Percentiles rank a stretch among this genome's conserved stretches.
Conservation (phyloP, 2,113 vertebrate genomes). For the Paracanthobrama guichenoti region DNA sequence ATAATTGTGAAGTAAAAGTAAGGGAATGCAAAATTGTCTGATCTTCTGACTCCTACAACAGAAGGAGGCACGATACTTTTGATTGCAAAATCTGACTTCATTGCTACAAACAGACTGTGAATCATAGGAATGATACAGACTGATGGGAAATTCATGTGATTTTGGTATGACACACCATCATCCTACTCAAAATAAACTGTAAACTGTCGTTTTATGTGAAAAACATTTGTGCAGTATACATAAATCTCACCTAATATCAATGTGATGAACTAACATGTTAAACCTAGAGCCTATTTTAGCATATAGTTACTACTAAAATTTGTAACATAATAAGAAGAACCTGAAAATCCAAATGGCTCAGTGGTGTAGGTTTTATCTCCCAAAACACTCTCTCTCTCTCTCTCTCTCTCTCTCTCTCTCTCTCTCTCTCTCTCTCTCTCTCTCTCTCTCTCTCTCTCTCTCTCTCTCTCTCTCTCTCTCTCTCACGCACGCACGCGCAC, state of each 20-base stretch:
- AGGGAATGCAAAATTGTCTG: conserved; percentile 52
- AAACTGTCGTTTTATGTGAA: background rate
- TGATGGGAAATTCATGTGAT: conserved; percentile 17
- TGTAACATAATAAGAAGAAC: background rate
- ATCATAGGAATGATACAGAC: conserved; percentile 8
- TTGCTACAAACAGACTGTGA: conserved; percentile 1
- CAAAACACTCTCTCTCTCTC: background rate
- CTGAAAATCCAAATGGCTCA: background rate
- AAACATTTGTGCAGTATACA: background rate
- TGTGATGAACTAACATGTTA: background rate
- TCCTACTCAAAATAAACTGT: background rate
- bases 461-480: too few relatives aligned
- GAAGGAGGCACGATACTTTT: background rate
- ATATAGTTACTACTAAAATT: background rate
- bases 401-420: too few relatives aligned
- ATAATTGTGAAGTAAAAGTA: conserved; percentile 45
- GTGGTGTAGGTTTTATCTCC: background rate
- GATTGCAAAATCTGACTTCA: background rate
- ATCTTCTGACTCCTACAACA: background rate
- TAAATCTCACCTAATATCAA: background rate
- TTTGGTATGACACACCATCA: conserved; percentile 8
- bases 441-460: too few relatives aligned
- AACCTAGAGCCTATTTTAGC: background rate
- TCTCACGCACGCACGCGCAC: too few relatives aligned
- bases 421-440: too few relatives aligned